Percentiles rank a stretch among this genome's conserved stretches.
Conservation (phyloP, 2,888 invertebrate genomes). For the Drosophila ezoana region DNA sequence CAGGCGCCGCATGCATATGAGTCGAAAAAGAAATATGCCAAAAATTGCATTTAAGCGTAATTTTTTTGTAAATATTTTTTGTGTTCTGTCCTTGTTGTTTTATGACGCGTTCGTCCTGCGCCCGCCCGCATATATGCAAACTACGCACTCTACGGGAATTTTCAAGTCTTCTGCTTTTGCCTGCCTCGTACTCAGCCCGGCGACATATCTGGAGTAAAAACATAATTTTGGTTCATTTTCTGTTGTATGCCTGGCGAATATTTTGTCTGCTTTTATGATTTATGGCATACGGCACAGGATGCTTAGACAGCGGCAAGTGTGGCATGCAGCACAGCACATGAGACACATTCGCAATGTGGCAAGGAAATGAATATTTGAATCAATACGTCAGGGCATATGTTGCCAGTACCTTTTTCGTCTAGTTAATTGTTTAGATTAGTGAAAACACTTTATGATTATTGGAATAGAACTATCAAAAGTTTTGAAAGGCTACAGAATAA, state of each 20-base stretch:
- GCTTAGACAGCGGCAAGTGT: slow-evolving; percentile 68
- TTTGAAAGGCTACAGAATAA: no score
- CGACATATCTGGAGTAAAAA: slow-evolving; percentile 66
- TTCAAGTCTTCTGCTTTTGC: slow-evolving; percentile 31
- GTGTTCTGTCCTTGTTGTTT: slow-evolving; percentile 66
- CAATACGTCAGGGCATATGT: slow-evolving; percentile 48
- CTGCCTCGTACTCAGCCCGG: slow-evolving; percentile 20
- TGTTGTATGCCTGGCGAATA: slow-evolving; percentile 51
- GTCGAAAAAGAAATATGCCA: slow-evolving; percentile 28
- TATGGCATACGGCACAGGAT: slow-evolving; percentile 64
- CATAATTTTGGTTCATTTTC: slow-evolving; percentile 51
- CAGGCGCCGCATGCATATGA: slow-evolving; percentile 73
- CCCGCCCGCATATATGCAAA: slow-evolving; percentile 71
- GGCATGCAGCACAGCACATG: slow-evolving; percentile 53
- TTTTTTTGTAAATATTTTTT: slow-evolving; percentile 66
- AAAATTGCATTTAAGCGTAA: slow-evolving; percentile 60
- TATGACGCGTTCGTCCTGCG: slow-evolving; percentile 61
- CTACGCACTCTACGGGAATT: slow-evolving; percentile 52
- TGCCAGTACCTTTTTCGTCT: slow-evolving; percentile 10
- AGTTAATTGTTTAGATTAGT: no score
- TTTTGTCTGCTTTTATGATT: slow-evolving; percentile 67
- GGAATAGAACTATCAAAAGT: no score
- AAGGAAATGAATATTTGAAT: slow-evolving; percentile 37
- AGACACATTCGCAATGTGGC: slow-evolving; percentile 20
- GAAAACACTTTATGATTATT: no score